Percentiles rank a stretch among this genome's conserved stretches.
These are phyloP conservation scores for Melanerpes aurifrons DNA, from an alignment of 2,113 vertebrate species.

Conservation along the genomic window DNA sequence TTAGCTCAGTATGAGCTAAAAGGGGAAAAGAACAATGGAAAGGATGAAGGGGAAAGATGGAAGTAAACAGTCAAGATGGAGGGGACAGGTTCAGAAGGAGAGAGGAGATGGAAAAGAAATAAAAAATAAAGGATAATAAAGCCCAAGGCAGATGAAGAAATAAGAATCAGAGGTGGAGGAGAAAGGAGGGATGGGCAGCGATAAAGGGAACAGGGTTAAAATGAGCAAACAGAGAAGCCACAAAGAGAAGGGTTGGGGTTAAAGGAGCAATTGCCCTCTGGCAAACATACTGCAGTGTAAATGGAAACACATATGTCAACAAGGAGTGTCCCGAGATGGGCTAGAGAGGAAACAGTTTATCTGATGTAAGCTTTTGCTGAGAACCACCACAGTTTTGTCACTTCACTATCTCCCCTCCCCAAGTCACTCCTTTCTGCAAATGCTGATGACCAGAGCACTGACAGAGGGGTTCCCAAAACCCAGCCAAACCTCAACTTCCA, in stretches of 20 bases:
- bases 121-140: neutral
- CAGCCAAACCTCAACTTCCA: neutral
- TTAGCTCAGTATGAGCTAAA: neutral
- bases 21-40: neutral
- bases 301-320: slow-evolving; percentile 66
- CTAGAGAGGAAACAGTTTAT: slow-evolving; percentile 27
- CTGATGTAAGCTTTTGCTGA: neutral
- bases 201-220: slow-evolving; percentile 58
- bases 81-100: neutral
- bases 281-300: slow-evolving; percentile 64
- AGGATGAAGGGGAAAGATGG: neutral
- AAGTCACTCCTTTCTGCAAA: neutral
- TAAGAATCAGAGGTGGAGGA: neutral
- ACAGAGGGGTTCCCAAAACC: neutral
- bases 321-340: slow-evolving; percentile 39
- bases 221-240: slow-evolving; percentile 55
- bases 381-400: neutral
- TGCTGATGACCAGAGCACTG: neutral
- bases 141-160: neutral
- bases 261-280: slow-evolving; percentile 64
- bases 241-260: slow-evolving; percentile 33
- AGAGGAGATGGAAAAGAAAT: neutral
- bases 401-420: rapidly evolving
- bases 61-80: neutral
- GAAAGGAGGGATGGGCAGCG: neutral